phyloP scores from a whole-genome alignment of 30 jellyfish, hydroid and myxozoan genomes.

The Rhopilema esculentum region DNA sequence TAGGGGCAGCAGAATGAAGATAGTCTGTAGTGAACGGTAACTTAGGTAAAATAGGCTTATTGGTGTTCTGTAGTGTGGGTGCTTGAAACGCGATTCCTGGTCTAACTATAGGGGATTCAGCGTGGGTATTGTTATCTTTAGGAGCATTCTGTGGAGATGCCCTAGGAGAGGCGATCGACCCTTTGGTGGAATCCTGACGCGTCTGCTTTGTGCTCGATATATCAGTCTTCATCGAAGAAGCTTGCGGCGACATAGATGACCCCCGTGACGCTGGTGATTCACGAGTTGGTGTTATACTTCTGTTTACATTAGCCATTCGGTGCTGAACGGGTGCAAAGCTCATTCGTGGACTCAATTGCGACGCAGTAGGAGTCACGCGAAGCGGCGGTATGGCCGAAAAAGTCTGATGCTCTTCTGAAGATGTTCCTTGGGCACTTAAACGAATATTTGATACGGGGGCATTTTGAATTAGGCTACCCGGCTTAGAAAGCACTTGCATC shows the following conservation, averaged over 20 bases:
- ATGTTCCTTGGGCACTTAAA: neutral
- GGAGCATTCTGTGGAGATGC: constrained; percentile 23
- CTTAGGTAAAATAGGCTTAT: neutral
- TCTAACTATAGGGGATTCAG: neutral
- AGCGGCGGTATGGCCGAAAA: constrained; percentile 5
- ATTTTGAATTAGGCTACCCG: neutral
- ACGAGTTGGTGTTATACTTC: constrained; percentile 36
- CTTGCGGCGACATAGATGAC: constrained; percentile 57
- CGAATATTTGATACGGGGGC: neutral
- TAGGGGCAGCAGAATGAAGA: neutral
- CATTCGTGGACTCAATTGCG: constrained; percentile 53
- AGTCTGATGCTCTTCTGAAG: neutral
- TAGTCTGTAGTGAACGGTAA: neutral
- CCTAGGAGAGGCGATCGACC: neutral
- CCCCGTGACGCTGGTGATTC: constrained; percentile 54
- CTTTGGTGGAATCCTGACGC: constrained; percentile 2
- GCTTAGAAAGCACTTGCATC: neutral
- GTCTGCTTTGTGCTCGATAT: constrained; percentile 1
- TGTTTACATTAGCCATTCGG: neutral
- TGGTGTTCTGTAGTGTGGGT: neutral
- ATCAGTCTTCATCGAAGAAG: constrained; percentile 42
- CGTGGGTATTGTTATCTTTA: neutral
- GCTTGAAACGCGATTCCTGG: neutral
- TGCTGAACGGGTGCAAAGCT: neutral
- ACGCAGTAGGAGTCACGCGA: constrained; percentile 54